Evolutionary conservation across 2,888 invertebrate genomes (phyloP), one percentile per base, ranked within the genome.

Genomic region (Anodontia alba): DNA sequence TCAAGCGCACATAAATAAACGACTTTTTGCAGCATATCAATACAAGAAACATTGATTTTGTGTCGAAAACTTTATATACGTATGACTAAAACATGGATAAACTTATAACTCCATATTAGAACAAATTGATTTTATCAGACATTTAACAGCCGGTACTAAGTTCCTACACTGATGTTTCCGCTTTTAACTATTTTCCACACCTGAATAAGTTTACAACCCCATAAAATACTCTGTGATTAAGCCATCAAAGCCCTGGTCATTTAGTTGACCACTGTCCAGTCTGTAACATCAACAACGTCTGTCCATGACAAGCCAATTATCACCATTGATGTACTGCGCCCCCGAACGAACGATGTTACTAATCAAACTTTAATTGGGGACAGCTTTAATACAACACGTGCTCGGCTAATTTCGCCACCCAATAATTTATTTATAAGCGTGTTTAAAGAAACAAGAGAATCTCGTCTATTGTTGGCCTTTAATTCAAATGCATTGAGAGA

Each of bases 341-440:
- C 42, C 29, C 26, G 23, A 26, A 54, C 29, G 42, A 36, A 70
- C 33, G 43, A 57, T 33, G 57, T 66, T 62, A 38, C 38, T 82
- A 71, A 85, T 85, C 78, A 85, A 85, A 80, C 46, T 82, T 85
- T 80, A 85, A 85, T 82, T 85, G 84, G 81, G 81, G 67, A 51
- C 78, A 51, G 73, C 69, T 36, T 73, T 38, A 73, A 72, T 76
- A 71, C 49, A 69, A 73, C 84, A 85, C 84, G 82, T 82, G 84
- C 80, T 43, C 73, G 49, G 81, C 72, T 80, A 85, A 83, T 83
- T 75, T 83, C 78, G 57, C 51, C 70, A 70, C 80, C 78, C 78
- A 67, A 77, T 79, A 84, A 81, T 81, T 81, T 81, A 81, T 81
- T 84, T 81, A 81, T 84, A 79, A 79, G 81, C 80, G 70, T 83